phyloP scores from a whole-genome alignment of 2,888 invertebrate genomes.

The Leucophenga maculata region DNA sequence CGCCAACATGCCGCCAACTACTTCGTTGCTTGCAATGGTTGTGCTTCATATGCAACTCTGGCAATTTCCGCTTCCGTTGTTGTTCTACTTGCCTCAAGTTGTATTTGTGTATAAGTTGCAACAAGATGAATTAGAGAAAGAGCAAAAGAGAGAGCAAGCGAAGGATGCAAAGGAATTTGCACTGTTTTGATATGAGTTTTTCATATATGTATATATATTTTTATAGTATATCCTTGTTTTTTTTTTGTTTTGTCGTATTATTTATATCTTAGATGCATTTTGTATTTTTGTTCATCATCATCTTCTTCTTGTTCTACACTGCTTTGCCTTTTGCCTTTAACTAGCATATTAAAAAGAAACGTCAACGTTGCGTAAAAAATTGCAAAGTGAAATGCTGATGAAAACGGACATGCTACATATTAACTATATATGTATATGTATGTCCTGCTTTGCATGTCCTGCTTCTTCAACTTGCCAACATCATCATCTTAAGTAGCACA shows the following conservation, averaged over 20 bases:
- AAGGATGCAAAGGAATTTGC: not conserved
- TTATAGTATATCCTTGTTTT: not conserved
- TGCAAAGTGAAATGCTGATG: constrained; percentile 44
- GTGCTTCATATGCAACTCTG: constrained; percentile 51
- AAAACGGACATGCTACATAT: constrained; percentile 49
- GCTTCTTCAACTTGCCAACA: constrained; percentile 58
- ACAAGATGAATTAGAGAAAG: constrained; percentile 2
- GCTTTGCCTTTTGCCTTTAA: constrained; percentile 1
- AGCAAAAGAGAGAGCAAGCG: constrained; percentile 29
- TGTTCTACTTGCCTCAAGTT: constrained; percentile 51
- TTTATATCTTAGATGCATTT: not conserved
- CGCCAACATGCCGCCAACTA: not conserved
- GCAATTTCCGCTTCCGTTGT: constrained; percentile 63
- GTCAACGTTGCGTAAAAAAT: constrained; percentile 51
- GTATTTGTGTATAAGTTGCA: constrained; percentile 44
- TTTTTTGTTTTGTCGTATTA: no score
- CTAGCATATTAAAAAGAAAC: constrained; percentile 49
- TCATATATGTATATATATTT: not conserved
- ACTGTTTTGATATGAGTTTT: not conserved
- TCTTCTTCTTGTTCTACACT: not conserved
- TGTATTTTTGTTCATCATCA: not conserved
- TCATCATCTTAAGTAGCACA: constrained; percentile 65
- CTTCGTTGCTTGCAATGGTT: not conserved
- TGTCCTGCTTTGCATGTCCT: not conserved
- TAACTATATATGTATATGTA: not conserved